Conservation (phyloP, 1,140 invertebrate genomes). For the Drosophila orena region DNA sequence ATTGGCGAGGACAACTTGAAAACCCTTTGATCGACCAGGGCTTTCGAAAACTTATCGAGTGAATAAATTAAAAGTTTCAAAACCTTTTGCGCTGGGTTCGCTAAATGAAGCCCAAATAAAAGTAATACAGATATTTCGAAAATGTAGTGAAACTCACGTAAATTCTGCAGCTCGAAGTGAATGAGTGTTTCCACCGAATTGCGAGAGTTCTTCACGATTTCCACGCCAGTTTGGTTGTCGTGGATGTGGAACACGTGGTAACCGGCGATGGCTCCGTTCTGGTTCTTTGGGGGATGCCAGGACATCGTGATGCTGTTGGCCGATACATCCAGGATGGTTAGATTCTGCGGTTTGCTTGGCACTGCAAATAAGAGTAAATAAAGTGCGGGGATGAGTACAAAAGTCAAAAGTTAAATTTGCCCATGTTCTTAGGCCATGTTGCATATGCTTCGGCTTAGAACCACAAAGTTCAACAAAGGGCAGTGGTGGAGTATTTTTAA, state of each 20-base stretch:
- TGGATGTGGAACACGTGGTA: conserved; percentile 90
- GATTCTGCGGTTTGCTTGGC: conserved; percentile 92
- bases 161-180: conserved; percentile 86
- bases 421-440: conserved; percentile 45
- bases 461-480: conserved; percentile 18
- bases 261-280: conserved; percentile 89
- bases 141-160: conserved; percentile 87
- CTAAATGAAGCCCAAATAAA: background rate
- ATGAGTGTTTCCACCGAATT: conserved; percentile 84
- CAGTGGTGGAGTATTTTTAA: background rate
- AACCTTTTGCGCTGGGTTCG: no score
- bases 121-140: background rate
- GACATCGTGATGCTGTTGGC: conserved; percentile 91
- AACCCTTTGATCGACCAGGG: conserved; percentile 25
- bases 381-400: conserved; percentile 34
- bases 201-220: conserved; percentile 86
- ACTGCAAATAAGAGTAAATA: conserved; percentile 86
- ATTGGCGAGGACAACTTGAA: conserved; percentile 8
- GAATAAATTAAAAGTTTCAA: conserved; percentile 8
- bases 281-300: conserved; percentile 91
- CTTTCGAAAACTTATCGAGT: conserved; percentile 7
- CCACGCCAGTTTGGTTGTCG: conserved; percentile 88
- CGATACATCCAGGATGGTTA: conserved; percentile 90
- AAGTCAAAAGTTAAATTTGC: conserved; percentile 56
- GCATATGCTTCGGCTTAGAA: conserved; percentile 43